These are phyloP conservation scores for Dynastes hyllus DNA, from an alignment of 2,888 invertebrate species.

Conservation along the genomic window DNA sequence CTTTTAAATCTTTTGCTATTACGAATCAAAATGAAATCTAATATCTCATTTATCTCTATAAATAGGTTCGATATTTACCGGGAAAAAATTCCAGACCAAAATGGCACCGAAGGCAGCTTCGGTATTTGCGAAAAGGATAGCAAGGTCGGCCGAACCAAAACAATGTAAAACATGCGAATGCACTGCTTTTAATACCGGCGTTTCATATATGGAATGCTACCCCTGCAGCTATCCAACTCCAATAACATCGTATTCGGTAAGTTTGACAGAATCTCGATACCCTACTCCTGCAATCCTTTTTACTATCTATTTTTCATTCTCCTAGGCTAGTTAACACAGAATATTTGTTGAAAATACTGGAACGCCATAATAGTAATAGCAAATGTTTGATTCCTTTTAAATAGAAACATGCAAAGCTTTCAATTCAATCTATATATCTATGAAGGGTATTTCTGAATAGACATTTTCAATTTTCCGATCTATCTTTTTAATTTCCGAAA, in stretches of 20 bases:
- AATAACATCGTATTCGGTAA: slow-evolving; percentile 72
- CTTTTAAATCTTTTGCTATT: slow-evolving; percentile 11
- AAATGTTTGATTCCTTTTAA: no score
- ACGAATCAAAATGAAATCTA: neutral
- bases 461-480: no score
- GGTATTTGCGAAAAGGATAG: slow-evolving; percentile 80
- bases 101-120: slow-evolving; percentile 77
- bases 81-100: slow-evolving; percentile 74
- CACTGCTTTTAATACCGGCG: slow-evolving; percentile 78
- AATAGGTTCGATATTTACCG: slow-evolving; percentile 77
- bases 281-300: neutral
- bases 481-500: no score
- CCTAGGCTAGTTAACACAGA: no score
- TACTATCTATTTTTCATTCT: neutral
- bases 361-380: no score
- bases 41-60: neutral
- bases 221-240: slow-evolving; percentile 75
- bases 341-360: no score
- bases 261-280: slow-evolving; percentile 57
- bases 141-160: slow-evolving; percentile 76
- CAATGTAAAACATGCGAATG: slow-evolving; percentile 82
- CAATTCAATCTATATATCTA: no score
- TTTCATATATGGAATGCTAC: slow-evolving; percentile 79
- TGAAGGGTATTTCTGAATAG: no score
- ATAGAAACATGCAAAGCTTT: no score